Evolutionary conservation across 2,797 vertebrate species (phyloP).

Genomic region (Chelon labrosus): DNA sequence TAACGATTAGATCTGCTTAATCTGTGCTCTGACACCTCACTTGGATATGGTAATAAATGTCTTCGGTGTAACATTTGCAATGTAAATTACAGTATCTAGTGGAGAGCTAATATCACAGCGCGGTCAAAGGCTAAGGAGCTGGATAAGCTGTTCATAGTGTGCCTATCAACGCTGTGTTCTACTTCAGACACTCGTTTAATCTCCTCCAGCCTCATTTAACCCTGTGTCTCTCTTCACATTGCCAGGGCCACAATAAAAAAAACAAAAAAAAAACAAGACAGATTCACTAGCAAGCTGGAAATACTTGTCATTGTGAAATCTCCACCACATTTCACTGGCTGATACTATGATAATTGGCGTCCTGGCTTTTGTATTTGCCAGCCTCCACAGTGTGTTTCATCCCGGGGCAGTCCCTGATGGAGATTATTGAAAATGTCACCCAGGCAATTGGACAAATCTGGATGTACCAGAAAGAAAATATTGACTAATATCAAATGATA

Average conservation of each 20-base stretch:
- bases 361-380: conserved; percentile 37
- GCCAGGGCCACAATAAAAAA: conserved; percentile 15
- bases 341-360: conserved; percentile 51
- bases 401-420: conserved; percentile 37
- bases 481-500: conserved; percentile 43
- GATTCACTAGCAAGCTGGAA: conserved; percentile 32
- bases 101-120: conserved; percentile 44
- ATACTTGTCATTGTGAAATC: conserved; percentile 17
- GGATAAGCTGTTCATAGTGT: conserved; percentile 46
- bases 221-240: conserved; percentile 1
- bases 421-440: conserved; percentile 61
- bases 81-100: conserved; percentile 45
- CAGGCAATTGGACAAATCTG: conserved; percentile 67
- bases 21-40: conserved; percentile 23
- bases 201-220: conserved; percentile 54
- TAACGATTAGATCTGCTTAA: conserved; percentile 16
- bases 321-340: conserved; percentile 26
- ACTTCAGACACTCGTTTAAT: conserved; percentile 55
- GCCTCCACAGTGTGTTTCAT: conserved; percentile 29
- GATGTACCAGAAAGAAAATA: conserved; percentile 53
- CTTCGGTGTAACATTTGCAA: conserved; percentile 46
- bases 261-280: not conserved
- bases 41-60: conserved; percentile 49
- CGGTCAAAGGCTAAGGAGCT: conserved; percentile 65
- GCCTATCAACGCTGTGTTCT: conserved; percentile 40